phyloP scores from a whole-genome alignment of 2,888 invertebrate species.

The Drosophila meridiana region DNA sequence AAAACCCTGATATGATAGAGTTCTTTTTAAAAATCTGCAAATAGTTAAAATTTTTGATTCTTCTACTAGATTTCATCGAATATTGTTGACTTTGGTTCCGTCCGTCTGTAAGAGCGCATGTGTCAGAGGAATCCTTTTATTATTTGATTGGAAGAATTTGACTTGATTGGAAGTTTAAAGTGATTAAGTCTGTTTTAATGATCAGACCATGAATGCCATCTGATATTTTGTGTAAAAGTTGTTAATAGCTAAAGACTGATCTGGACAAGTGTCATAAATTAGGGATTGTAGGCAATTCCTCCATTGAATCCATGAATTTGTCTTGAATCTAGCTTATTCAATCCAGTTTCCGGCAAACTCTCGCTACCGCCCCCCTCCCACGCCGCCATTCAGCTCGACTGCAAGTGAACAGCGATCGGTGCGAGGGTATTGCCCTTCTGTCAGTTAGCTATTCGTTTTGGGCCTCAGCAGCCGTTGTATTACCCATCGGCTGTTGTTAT shows the following conservation, averaged over 20 bases:
- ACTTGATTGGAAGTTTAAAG: neutral
- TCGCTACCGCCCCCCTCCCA: too few relatives aligned
- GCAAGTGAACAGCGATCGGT: constrained; percentile 3
- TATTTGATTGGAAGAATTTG: neutral
- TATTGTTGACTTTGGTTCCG: neutral
- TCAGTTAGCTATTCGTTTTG: constrained; percentile 16
- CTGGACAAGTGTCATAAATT: too few relatives aligned
- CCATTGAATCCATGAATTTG: neutral
- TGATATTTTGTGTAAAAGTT: neutral
- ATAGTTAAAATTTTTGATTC: neutral
- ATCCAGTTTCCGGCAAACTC: neutral
- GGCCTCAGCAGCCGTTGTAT: constrained; percentile 11
- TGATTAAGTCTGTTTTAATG: neutral
- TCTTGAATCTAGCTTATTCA: neutral
- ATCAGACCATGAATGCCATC: neutral
- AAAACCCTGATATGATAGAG: neutral
- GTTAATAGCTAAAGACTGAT: neutral
- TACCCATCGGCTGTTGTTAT: constrained; percentile 63
- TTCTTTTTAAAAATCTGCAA: neutral
- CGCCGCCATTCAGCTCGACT: neutral
- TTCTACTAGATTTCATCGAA: neutral
- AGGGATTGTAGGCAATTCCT: too few relatives aligned
- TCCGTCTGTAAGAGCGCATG: neutral
- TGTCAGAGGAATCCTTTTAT: neutral
- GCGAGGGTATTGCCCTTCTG: constrained; percentile 53